Evolutionary conservation across 1,140 invertebrate genomes (phyloP).

Genomic region (Phenacoccus solenopsis): DNA sequence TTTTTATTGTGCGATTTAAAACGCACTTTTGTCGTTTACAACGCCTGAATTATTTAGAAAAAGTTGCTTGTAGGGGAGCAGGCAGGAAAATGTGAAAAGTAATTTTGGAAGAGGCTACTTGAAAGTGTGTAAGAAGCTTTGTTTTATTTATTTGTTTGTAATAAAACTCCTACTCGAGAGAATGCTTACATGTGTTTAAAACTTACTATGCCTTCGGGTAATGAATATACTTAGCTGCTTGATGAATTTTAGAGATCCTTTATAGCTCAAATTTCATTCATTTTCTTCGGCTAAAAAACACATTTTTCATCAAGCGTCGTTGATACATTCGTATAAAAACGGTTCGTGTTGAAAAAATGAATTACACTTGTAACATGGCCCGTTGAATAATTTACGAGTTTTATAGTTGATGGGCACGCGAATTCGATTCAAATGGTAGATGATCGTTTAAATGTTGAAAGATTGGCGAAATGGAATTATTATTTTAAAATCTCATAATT

Average conservation of each 20-base stretch:
- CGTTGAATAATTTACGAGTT: no score
- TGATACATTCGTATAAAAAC: neutral
- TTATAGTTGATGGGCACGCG: no score
- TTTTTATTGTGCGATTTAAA: neutral
- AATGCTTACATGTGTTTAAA: neutral
- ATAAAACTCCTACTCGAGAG: neutral
- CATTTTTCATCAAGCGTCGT: neutral
- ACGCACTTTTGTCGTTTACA: neutral
- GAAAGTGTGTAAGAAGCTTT: neutral
- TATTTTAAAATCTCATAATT: no score
- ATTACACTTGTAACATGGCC: no score
- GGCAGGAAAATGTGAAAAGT: neutral
- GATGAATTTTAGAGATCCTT: neutral
- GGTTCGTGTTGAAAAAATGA: neutral
- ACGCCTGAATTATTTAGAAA: neutral
- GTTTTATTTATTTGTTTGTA: neutral
- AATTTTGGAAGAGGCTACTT: neutral
- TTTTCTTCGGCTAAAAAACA: neutral
- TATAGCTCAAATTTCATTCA: neutral
- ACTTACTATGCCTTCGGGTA: neutral
- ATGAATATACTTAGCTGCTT: neutral
- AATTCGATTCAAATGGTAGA: no score
- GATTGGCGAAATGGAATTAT: no score
- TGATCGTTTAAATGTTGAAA: no score
- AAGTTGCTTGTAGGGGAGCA: neutral